Base-by-base conservation (phyloP, 2,888 invertebrate genomes). In the Orthonychiurus folsomi region DNA sequence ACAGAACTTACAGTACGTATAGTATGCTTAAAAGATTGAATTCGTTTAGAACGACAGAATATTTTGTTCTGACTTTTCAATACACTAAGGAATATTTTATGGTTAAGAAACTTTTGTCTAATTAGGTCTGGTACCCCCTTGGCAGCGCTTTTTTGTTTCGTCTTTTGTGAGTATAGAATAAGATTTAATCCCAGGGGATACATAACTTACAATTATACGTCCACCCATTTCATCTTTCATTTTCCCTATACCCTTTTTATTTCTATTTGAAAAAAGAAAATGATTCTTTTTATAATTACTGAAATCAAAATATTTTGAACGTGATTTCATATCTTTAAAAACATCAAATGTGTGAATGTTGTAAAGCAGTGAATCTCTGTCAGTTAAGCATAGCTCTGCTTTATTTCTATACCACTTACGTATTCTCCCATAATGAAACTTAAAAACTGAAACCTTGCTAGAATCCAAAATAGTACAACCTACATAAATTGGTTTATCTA, bases 281-380 rank as follows among this genome's bases (percentile, higher is more conserved):
- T 62, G 62, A 23, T 28, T 3, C 21, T 3, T 2, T 3, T 21
- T 3, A 28, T 27, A 59, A 23, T 47, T 26, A 27, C 62, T 62
- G 1, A 26, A 50, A 21, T 62, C 62, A 26, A 59, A 62, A 9
- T 27, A 1, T 15, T 59, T 26, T 20, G 1, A 18, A 24, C 23
- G 3, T 3, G 48, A 23, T 21, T 3, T 18, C 18, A 62, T 47
- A 18, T 62, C 59, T 1, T 53, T n/a, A 27, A 55, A 62, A 21
- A 59, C 20, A 24, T 62, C 59, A 15, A 18, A 5, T n/a, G 59
- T 62, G 1, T 47, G 12, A 37, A 59, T 50, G 12, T 18, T 1
- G 23, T 59, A 59, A n/a, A 28, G n/a, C 2, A 62, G 27, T 3
- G 25, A 25, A 25, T 62, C 62, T 20, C 59, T 62, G 25, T 62